Percentiles rank a stretch among this genome's conserved stretches.
Evolutionary conservation across 2,113 vertebrate species (phyloP).

Genomic region (Oreochromis niloticus): DNA sequence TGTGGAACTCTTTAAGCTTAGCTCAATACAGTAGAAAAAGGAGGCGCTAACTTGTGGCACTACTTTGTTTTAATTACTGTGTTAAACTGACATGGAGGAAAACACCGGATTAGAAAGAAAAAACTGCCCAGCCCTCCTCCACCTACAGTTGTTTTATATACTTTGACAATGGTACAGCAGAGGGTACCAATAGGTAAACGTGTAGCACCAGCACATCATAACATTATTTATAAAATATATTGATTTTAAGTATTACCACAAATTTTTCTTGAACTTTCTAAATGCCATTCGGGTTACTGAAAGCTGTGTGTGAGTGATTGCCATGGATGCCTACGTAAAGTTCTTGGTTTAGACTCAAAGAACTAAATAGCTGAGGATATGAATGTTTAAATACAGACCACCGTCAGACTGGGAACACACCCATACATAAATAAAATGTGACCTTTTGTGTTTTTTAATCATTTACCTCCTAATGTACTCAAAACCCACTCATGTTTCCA

Average conservation of each 20-base stretch:
- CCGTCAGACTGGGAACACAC: background rate
- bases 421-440: constrained; percentile 28
- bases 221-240: background rate
- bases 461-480: constrained; percentile 47
- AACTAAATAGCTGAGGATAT: background rate
- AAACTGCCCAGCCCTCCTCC: background rate
- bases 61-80: background rate
- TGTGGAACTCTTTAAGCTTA: background rate
- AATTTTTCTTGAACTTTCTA: background rate
- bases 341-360: background rate
- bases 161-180: background rate
- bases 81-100: background rate
- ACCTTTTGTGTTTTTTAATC: constrained; percentile 52
- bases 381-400: constrained; percentile 3
- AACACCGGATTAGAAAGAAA: background rate
- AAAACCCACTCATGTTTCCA: constrained; percentile 33
- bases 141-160: background rate
- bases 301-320: background rate
- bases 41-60: background rate
- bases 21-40: background rate
- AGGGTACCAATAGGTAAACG: background rate
- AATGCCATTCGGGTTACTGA: background rate
- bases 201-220: background rate
- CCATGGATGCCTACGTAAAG: background rate
- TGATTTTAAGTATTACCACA: background rate